These are phyloP conservation scores for Notothenia coriiceps DNA, from an alignment of 2,113 vertebrate genomes.

Conservation along the genomic window DNA sequence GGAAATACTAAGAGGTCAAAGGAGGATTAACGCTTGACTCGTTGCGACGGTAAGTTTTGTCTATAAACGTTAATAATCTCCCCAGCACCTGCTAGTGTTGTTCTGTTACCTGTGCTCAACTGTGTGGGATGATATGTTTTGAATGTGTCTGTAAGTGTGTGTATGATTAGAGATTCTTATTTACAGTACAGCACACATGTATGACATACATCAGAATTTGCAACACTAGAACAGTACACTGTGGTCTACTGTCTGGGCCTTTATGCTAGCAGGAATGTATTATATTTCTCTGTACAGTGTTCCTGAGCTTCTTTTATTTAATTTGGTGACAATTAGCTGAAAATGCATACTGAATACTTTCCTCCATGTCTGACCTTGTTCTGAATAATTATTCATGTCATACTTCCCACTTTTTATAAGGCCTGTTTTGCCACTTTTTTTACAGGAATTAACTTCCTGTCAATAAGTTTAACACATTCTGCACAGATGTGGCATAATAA, in stretches of 20 bases:
- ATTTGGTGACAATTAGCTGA: background rate
- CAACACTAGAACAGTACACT: background rate
- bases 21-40: background rate
- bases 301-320: background rate
- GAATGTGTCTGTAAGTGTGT: slow-evolving; percentile 13
- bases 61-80: slow-evolving; percentile 26
- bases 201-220: background rate
- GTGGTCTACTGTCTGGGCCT: background rate
- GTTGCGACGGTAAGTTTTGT: background rate
- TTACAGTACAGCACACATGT: background rate
- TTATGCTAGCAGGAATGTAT: background rate
- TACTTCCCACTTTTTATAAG: too few species aligned
- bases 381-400: too few species aligned
- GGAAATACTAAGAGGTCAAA: background rate
- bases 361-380: too few species aligned
- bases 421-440: too few species aligned
- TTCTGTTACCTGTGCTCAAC: background rate
- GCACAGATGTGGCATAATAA: background rate
- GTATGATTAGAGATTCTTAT: background rate
- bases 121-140: background rate
- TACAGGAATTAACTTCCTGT: background rate
- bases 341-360: too few species aligned
- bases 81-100: slow-evolving; percentile 29
- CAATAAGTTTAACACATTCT: background rate
- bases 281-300: background rate